Evolutionary conservation across 1,140 invertebrate genomes (phyloP), one percentile per base, ranked within the genome.

Genomic region (Aradophagus sp.): DNA sequence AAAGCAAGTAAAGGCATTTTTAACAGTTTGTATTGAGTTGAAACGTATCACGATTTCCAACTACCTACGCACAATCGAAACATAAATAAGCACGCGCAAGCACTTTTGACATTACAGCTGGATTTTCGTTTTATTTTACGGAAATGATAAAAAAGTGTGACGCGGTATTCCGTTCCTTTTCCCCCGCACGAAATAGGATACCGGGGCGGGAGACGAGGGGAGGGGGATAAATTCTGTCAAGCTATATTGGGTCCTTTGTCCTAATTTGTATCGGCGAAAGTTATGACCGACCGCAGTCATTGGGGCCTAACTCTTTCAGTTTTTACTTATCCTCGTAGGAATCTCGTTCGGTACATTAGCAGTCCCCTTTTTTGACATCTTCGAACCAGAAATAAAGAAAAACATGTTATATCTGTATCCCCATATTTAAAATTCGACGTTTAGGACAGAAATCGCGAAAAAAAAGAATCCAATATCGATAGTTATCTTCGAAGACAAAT

Each of bases 341-440:
- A 62, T 62, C 42, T 53, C n/a, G 50, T 17, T 34, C 44, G 56
- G 47, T 32, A 45, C 29, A 23, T 59, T 59, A 38, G 53, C 36
- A 17, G 66, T 38, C 39, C 41, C 53, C 45, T 59, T 62, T 44
- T 53, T 48, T 61, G 47, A 62, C 58, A 62, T 41, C 29, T 38
- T 26, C 17, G 41, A 36, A 39, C 4, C 32, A 55, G 45, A 63
- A 53, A 6, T 16, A 12, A 66, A 50, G 5, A 52, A 67, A 59
- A 45, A 41, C 36, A 7, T 35, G 34, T 47, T 41, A 61, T 56
- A 66, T 66, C 53, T 58, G 44, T 56, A 44, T 52, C 20, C 36
- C 8, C 52, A 50, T 58, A 66, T 66, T 66, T 66, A 50, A 66
- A 50, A 41, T 66, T 67, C 47, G 63, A 67, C 53, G 19, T 52